A percentile compares a stretch with the other conserved stretches of the same genome.
Evolutionary conservation across 2,797 vertebrate genomes (phyloP).

Genomic region (Molossus molossus): DNA sequence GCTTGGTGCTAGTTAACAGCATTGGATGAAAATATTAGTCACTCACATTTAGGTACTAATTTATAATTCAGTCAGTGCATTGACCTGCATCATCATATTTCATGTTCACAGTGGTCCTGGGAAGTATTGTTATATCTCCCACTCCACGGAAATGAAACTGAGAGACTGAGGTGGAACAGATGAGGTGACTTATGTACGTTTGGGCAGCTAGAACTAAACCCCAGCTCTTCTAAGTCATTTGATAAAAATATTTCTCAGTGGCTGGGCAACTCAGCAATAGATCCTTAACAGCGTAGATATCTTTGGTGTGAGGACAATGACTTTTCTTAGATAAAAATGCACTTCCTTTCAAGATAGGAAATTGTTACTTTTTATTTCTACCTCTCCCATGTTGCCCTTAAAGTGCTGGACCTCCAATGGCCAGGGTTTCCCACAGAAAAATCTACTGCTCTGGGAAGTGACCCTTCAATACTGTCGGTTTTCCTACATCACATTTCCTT

Average conservation of each 20-base stretch:
- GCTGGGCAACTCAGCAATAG: not conserved
- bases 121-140: not conserved
- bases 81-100: not conserved
- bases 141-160: not conserved
- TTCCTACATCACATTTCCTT: slow-evolving; percentile 25
- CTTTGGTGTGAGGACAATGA: not conserved
- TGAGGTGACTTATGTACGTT: not conserved
- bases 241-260: not conserved
- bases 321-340: not conserved
- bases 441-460: not conserved
- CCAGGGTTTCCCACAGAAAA: not conserved
- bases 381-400: not conserved
- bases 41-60: not conserved
- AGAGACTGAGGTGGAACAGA: not conserved
- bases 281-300: not conserved
- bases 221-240: not conserved
- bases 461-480: not conserved
- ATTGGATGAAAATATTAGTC: not conserved
- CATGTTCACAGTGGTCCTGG: not conserved
- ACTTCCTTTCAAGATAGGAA: slow-evolving; percentile 27
- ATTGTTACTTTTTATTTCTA: not conserved
- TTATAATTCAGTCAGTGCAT: not conserved
- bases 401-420: not conserved
- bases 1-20: not conserved
- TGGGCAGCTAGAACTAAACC: not conserved